These are phyloP conservation scores for Rhipidura dahli DNA, from an alignment of 2,113 vertebrate species.

Conservation along the genomic window DNA sequence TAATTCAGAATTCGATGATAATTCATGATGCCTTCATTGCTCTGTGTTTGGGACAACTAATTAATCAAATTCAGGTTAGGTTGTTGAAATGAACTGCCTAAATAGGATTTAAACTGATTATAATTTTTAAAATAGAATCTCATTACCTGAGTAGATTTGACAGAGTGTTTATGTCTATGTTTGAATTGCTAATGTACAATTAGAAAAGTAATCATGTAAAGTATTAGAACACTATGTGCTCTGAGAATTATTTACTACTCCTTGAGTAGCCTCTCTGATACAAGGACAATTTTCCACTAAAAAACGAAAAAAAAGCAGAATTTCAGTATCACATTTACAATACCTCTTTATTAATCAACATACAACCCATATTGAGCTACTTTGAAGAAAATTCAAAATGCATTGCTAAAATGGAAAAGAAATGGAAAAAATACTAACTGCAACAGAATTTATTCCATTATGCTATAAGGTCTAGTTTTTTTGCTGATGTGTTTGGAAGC, in stretches of 20 bases:
- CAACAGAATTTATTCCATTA: background rate
- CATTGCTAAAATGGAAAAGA: background rate
- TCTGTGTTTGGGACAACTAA: background rate
- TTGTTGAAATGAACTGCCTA: background rate
- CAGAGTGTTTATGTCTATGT: background rate
- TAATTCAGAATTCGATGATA: background rate
- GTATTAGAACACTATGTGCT: background rate
- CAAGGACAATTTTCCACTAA: background rate
- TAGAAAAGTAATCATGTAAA: background rate
- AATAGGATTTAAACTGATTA: conserved; percentile 16
- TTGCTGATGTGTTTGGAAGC: background rate
- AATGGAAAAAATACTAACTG: background rate
- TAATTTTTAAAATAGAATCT: background rate
- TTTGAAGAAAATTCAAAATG: background rate
- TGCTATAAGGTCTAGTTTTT: background rate
- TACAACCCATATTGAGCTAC: background rate
- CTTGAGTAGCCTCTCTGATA: background rate
- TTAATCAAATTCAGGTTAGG: conserved; percentile 20
- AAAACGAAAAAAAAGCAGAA: background rate
- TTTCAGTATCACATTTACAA: background rate
- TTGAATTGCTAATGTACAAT: background rate
- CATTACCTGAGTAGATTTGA: background rate
- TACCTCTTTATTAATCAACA: background rate
- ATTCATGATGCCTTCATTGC: background rate
- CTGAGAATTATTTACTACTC: background rate